A percentile compares a stretch with the other conserved stretches of the same genome.
Conservation (phyloP, 1,140 invertebrate species). For the Drosophila ficusphila region DNA sequence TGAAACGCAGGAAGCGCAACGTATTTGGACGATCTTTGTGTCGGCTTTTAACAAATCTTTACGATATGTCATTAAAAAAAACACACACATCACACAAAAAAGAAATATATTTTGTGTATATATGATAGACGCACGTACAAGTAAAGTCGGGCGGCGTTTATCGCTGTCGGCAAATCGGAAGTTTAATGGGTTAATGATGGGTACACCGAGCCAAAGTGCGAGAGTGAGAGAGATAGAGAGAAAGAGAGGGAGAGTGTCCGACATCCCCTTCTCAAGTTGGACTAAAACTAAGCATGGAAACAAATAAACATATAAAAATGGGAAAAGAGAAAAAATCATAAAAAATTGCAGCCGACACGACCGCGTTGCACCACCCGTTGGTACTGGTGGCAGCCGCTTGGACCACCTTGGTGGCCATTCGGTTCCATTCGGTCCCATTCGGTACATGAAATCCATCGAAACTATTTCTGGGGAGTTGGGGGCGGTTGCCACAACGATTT, state of each 20-base stretch:
- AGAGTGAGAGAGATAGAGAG: constrained; percentile 16
- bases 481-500: not conserved
- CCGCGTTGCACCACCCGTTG: constrained; percentile 73
- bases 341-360: constrained; percentile 77
- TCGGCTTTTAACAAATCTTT: constrained; percentile 81
- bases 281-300: constrained; percentile 49
- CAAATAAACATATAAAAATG: constrained; percentile 82
- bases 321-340: constrained; percentile 70
- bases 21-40: constrained; percentile 69
- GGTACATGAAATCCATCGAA: not conserved
- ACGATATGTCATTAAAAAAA: constrained; percentile 80
- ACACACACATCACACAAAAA: constrained; percentile 32
- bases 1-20: constrained; percentile 70
- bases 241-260: constrained; percentile 12
- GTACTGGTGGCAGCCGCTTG: constrained; percentile 44
- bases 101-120: not conserved
- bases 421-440: not conserved
- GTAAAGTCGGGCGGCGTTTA: constrained; percentile 57
- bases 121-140: constrained; percentile 11
- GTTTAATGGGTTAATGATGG: constrained; percentile 83
- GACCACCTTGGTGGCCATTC: constrained; percentile 66
- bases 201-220: constrained; percentile 30
- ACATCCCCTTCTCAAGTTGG: not conserved
- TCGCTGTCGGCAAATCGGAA: constrained; percentile 82
- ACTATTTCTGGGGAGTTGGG: not conserved